Evolutionary conservation across 2,888 invertebrate genomes (phyloP).

Genomic region (Himalopsyche kuldschensis): DNA sequence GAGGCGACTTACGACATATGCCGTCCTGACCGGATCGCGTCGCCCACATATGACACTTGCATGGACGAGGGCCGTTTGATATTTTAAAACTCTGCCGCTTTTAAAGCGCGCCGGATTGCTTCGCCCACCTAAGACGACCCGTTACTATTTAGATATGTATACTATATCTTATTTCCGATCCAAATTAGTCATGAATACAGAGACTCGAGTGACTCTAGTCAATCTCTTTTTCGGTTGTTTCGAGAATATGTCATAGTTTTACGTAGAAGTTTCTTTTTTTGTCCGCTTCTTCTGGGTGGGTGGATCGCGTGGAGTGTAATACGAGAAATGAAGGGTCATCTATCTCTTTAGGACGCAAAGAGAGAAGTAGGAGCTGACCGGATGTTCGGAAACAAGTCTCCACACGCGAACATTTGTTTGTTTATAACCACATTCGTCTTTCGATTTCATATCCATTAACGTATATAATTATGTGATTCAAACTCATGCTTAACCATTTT

Average conservation of each 20-base stretch:
- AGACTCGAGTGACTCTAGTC: too few relatives aligned
- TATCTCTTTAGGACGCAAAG: background rate
- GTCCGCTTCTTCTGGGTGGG: background rate
- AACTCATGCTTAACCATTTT: too few relatives aligned
- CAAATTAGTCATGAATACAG: background rate
- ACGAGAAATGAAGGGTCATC: background rate
- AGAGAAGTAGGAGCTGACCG: background rate
- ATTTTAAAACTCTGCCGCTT: too few relatives aligned
- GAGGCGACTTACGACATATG: too few relatives aligned
- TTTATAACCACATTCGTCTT: background rate
- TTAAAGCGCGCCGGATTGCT: too few relatives aligned
- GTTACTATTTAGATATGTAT: too few relatives aligned
- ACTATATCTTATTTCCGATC: background rate
- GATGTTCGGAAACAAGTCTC: conserved; percentile 25
- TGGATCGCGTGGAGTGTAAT: background rate
- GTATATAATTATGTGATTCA: too few relatives aligned
- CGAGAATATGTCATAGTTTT: background rate
- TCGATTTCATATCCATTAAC: background rate
- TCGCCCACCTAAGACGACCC: too few relatives aligned
- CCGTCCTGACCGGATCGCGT: too few relatives aligned
- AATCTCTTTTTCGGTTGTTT: background rate
- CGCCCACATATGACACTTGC: too few relatives aligned
- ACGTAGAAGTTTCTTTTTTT: background rate
- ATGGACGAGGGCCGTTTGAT: too few relatives aligned
- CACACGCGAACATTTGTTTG: conserved; percentile 21